These are phyloP conservation scores for Hydrophis major DNA, from an alignment of 2,797 vertebrate species.

Conservation along the genomic window DNA sequence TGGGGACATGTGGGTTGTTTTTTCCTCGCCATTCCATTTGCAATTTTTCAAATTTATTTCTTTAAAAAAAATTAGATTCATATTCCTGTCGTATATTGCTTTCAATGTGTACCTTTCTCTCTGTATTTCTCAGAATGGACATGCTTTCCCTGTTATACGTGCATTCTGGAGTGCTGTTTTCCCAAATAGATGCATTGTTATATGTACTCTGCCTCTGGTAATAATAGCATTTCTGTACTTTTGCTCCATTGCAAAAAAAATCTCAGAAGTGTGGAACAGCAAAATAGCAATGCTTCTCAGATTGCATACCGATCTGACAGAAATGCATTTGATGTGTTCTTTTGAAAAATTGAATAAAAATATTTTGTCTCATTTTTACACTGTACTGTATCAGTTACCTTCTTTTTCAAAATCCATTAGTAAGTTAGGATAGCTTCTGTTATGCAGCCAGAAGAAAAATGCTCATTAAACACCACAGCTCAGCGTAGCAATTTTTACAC, in stretches of 20 bases:
- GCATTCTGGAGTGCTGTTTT: not conserved
- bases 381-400: not conserved
- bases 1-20: not conserved
- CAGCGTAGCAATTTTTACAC: not conserved
- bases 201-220: not conserved
- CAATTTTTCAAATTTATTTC: not conserved
- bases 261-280: not conserved
- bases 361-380: not conserved
- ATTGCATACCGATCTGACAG: not conserved
- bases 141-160: not conserved
- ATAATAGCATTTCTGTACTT: not conserved
- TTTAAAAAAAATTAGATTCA: not conserved
- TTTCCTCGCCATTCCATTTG: not conserved
- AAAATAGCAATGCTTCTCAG: not conserved
- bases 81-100: not conserved
- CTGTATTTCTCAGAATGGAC: not conserved
- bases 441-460: not conserved
- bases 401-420: not conserved
- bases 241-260: not conserved
- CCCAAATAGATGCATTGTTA: too few relatives aligned
- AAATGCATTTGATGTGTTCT: not conserved
- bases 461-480: not conserved
- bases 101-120: not conserved
- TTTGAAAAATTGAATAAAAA: not conserved
- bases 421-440: not conserved